phyloP scores from a whole-genome alignment of 2,888 invertebrate genomes.

The Panzeria rudis region DNA sequence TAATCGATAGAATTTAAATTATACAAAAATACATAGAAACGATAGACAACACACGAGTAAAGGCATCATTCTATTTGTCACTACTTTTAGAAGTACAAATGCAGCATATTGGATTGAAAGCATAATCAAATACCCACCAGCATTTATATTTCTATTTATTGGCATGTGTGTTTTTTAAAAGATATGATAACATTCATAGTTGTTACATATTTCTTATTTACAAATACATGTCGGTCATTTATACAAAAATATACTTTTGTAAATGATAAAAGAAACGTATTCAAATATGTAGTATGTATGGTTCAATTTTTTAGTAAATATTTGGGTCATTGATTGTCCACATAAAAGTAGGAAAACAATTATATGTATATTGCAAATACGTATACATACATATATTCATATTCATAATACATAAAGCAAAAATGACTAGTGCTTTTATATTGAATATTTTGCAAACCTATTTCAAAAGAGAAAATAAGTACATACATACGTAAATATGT shows the following conservation, averaged over 20 bases:
- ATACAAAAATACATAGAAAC: slow-evolving; percentile 23
- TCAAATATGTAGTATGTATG: background rate
- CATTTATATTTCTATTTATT: slow-evolving; percentile 43
- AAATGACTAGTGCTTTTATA: background rate
- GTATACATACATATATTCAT: too few relatives aligned
- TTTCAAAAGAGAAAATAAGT: too few relatives aligned
- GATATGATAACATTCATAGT: too few relatives aligned
- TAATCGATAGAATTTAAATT: slow-evolving; percentile 49
- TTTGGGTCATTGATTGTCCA: slow-evolving; percentile 59
- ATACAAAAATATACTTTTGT: slow-evolving; percentile 7
- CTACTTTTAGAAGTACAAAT: background rate
- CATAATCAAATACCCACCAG: slow-evolving; percentile 58
- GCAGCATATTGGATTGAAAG: slow-evolving; percentile 28
- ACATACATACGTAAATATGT: too few relatives aligned
- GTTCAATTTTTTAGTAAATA: background rate
- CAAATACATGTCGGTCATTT: slow-evolving; percentile 18
- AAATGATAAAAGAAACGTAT: slow-evolving; percentile 1
- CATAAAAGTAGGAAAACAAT: slow-evolving; percentile 25
- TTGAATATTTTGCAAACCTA: too few relatives aligned
- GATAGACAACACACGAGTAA: background rate
- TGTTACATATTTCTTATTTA: background rate
- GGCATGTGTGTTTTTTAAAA: slow-evolving; percentile 1
- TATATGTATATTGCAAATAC: slow-evolving; percentile 38
- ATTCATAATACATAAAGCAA: slow-evolving; percentile 17
- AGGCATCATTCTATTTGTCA: slow-evolving; percentile 2